Evolutionary conservation across 2,888 invertebrate species (phyloP).

Genomic region (Neria commutata): DNA sequence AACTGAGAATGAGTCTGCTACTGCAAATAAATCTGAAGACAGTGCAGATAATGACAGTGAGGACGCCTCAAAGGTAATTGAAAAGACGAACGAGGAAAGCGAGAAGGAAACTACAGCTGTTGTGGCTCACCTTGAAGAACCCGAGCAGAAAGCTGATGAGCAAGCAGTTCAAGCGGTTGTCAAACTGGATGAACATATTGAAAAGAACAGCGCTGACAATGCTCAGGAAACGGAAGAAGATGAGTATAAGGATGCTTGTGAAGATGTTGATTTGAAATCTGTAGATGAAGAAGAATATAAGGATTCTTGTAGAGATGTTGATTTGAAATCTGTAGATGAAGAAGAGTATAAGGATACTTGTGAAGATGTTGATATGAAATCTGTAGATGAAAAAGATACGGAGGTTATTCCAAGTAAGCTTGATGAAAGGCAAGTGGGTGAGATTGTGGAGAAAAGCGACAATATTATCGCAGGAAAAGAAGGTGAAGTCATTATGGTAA

Average conservation of each 20-base stretch:
- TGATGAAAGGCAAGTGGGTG: neutral
- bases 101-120: neutral
- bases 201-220: neutral
- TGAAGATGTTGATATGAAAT: neutral
- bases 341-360: constrained; percentile 1
- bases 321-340: neutral
- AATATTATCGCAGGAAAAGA: neutral
- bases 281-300: neutral
- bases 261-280: neutral
- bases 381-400: neutral
- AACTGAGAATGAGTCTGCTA: neutral
- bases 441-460: neutral
- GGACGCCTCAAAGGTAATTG: neutral
- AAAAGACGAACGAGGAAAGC: neutral
- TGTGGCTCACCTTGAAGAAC: neutral
- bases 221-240: neutral
- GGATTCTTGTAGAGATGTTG: neutral
- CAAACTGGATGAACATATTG: neutral
- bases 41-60: neutral
- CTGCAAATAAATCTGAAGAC: neutral
- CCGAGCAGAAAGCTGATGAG: constrained; percentile 8
- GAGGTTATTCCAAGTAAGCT: constrained; percentile 13
- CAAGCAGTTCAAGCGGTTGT: constrained; percentile 12
- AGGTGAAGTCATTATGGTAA: neutral
- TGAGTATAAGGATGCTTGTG: neutral